Base-by-base conservation (phyloP, 2,113 vertebrate species). In the Prunella fulvescens region DNA sequence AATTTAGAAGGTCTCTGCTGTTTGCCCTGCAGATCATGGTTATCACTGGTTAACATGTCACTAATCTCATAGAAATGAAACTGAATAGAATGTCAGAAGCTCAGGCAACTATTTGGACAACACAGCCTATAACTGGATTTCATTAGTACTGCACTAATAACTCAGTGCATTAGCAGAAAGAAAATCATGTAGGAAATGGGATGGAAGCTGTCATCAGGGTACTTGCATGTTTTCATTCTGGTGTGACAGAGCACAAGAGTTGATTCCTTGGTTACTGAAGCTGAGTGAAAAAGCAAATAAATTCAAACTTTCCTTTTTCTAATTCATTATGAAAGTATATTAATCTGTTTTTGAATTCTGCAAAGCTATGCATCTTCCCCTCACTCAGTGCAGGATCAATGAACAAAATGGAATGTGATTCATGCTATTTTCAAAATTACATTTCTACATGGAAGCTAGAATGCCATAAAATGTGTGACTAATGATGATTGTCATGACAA, bases 101-200 rank as follows among this genome's bases (percentile, higher is more conserved):
- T 80, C 53, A 86, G 82, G 62, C 33, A 76, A 72, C 48, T 88
- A 14, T 90, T 82, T 71, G 76, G 66, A 56, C 71, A 88, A n/a
- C 31, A 64, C 1, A 3, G 22, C 19, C 82, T 92, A 61, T 72
- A 90, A 76, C 48, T 72, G 62, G 82, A 80, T 88, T 90, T 95
- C 82, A 88, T 93, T 93, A 88, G 19, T 67, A 82, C 81, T 64
- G 85, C 82, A 82, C 74, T 82, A 85, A 72, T 82, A 88, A 79
- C 66, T 85, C 56, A 22, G 37, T 51, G 62, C 50, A 48, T 72
- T 88, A 92, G 58, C 53, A 90, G 72, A 69, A 93, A 72, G 29
- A 74, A 76, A 64, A 92, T 31, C 37, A 37, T 72, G 56, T 31
- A 67, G 22, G 66, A 65, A 88, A 58, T 5, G 18, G 12, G 31